A percentile compares a stretch with the other conserved stretches of the same genome.
Conservation (phyloP, 1,140 invertebrate species). For the Helicorthomorpha holstii region DNA sequence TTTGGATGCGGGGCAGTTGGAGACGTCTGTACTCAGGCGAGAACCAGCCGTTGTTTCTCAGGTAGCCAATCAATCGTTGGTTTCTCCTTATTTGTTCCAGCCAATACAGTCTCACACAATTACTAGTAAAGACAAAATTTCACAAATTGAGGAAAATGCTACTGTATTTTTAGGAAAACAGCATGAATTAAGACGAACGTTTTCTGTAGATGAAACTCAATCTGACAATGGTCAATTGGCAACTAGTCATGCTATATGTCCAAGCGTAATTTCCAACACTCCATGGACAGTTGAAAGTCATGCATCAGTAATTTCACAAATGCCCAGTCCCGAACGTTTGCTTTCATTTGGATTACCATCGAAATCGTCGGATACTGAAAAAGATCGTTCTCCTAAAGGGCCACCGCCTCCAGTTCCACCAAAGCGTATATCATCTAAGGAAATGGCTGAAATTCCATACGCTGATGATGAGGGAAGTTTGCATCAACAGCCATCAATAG, state of each 20-base stretch:
- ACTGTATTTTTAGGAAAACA: neutral
- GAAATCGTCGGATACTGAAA: neutral
- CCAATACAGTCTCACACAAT: slow-evolving; percentile 7
- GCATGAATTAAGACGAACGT: slow-evolving; percentile 3
- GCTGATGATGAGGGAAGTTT: too few relatives aligned
- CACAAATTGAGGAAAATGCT: too few relatives aligned
- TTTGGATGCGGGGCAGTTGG: slow-evolving; percentile 5
- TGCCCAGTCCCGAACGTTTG: slow-evolving; percentile 2
- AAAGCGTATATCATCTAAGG: neutral
- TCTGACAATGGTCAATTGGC: too few relatives aligned
- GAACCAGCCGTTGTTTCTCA: slow-evolving; percentile 7
- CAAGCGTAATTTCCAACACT: neutral
- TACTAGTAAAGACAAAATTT: too few relatives aligned
- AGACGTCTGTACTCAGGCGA: neutral
- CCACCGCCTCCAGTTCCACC: neutral
- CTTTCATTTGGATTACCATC: neutral
- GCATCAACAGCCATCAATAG: neutral
- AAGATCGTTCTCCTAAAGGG: neutral
- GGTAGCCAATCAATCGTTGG: neutral
- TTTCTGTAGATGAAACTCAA: neutral
- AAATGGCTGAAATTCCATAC: too few relatives aligned
- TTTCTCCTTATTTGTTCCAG: slow-evolving; percentile 6
- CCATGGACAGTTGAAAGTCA: slow-evolving; percentile 7
- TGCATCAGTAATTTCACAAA: neutral
- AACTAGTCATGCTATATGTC: too few relatives aligned